A percentile compares a stretch with the other conserved stretches of the same genome.
phyloP scores from a whole-genome alignment of 2,888 invertebrate genomes.

The Lissocephala sabroskyi region DNA sequence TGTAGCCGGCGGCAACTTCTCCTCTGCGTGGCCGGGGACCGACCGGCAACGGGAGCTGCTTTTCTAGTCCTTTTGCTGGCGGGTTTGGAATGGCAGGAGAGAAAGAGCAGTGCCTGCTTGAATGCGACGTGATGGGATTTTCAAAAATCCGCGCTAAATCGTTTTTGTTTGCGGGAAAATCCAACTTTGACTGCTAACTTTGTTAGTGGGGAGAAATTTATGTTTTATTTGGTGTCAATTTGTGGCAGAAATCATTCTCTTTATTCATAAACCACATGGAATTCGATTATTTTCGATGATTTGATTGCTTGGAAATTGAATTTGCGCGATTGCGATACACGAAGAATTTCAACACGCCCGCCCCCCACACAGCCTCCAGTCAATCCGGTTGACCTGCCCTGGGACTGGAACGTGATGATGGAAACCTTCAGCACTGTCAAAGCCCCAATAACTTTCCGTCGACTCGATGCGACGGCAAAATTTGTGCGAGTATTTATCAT shows the following conservation, averaged over 20 bases:
- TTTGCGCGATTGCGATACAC: conserved; percentile 24
- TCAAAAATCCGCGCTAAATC: conserved; percentile 52
- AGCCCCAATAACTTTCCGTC: too few relatives aligned
- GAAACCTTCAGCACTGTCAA: conserved; percentile 12
- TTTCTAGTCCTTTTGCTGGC: conserved; percentile 5
- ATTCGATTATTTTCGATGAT: conserved; percentile 48
- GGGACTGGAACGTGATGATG: conserved; percentile 31
- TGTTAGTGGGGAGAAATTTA: conserved; percentile 49
- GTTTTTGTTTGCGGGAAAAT: conserved; percentile 46
- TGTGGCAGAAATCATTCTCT: conserved; percentile 48
- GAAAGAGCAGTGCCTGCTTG: conserved; percentile 23
- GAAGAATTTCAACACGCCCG: conserved; percentile 30
- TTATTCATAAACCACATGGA: conserved; percentile 47
- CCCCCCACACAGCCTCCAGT: too few relatives aligned
- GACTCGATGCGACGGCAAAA: too few relatives aligned
- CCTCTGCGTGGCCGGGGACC: too few relatives aligned
- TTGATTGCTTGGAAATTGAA: conserved; percentile 49
- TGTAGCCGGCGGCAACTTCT: conserved; percentile 41
- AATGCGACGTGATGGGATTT: conserved; percentile 53
- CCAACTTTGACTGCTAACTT: conserved; percentile 51
- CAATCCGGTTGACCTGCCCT: too few relatives aligned
- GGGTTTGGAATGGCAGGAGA: conserved; percentile 21
- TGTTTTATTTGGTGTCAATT: conserved; percentile 53
- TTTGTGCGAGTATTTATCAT: too few relatives aligned
- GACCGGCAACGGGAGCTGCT: background rate